Conservation (phyloP, 2,113 vertebrate species). For the Anarrhichthys ocellatus region DNA sequence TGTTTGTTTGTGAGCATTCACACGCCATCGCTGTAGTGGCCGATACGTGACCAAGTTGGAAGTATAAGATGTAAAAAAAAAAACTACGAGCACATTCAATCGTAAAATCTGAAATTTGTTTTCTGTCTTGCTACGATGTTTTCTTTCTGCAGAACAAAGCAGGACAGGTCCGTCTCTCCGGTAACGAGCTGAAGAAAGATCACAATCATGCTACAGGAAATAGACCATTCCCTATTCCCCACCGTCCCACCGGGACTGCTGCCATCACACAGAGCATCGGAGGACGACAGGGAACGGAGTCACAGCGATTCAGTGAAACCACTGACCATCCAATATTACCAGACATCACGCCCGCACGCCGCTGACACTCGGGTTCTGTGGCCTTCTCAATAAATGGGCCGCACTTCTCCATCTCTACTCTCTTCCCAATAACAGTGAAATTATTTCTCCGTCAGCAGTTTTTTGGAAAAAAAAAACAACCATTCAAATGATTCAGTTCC, state of each 20-base stretch:
- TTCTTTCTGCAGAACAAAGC: not conserved
- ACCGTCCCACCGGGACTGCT: not conserved
- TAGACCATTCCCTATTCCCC: constrained; percentile 53
- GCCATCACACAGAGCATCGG: not conserved
- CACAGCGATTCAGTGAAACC: not conserved
- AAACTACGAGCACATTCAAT: not conserved
- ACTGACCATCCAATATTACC: not conserved
- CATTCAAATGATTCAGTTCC: constrained; percentile 6
- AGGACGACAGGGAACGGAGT: constrained; percentile 5
- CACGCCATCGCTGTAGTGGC: not conserved
- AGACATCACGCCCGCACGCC: not conserved
- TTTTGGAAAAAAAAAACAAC: constrained; percentile 32
- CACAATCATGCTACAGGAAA: not conserved
- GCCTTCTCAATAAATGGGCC: not conserved
- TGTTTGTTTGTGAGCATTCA: not conserved
- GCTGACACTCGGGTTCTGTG: not conserved
- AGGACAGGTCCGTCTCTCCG: not conserved
- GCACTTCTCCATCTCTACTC: constrained; percentile 46
- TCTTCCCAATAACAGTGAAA: constrained; percentile 50
- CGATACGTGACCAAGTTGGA: not conserved
- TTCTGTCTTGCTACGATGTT: not conserved
- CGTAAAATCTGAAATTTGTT: not conserved
- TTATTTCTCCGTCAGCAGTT: constrained; percentile 50
- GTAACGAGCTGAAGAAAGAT: constrained; percentile 1
- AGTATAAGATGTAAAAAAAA: not conserved